Percentiles rank a stretch among this genome's conserved stretches.
Conservation (phyloP, 2,888 invertebrate genomes). For the Habrosyne pyritoides region DNA sequence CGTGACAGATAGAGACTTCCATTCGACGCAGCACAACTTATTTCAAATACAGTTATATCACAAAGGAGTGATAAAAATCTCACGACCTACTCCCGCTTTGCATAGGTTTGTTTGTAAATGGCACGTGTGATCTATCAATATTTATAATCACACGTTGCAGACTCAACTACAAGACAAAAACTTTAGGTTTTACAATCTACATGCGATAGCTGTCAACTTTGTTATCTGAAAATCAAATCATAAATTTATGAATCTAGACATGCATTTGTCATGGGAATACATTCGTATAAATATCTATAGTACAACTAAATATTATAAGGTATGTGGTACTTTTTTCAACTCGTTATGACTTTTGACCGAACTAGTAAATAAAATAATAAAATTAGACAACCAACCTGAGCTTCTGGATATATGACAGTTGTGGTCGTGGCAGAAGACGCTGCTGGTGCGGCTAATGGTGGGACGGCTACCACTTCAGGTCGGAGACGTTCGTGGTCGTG, state of each 20-base stretch:
- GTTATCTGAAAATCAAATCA: too few relatives aligned
- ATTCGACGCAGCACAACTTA: too few relatives aligned
- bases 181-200: not conserved
- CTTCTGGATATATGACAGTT: conserved; percentile 94
- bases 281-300: too few relatives aligned
- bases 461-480: conserved; percentile 94
- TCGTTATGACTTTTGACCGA: not conserved
- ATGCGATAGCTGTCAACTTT: not conserved
- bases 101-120: not conserved
- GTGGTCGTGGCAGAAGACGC: conserved; percentile 94
- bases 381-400: conserved; percentile 85
- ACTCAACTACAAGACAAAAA: not conserved
- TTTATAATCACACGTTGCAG: not conserved
- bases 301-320: too few relatives aligned
- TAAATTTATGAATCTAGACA: not conserved
- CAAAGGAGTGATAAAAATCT: not conserved
- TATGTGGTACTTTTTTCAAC: too few relatives aligned
- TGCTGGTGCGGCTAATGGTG: conserved; percentile 95
- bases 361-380: not conserved
- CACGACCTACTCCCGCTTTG: not conserved
- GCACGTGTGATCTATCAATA: not conserved
- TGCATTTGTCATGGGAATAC: too few relatives aligned
- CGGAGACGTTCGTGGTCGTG: conserved; percentile 93
- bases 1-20: too few relatives aligned
- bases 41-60: not conserved